These are phyloP conservation scores for Ptiloglossa arizonensis DNA, from an alignment of 1,140 invertebrate species.

Conservation along the genomic window DNA sequence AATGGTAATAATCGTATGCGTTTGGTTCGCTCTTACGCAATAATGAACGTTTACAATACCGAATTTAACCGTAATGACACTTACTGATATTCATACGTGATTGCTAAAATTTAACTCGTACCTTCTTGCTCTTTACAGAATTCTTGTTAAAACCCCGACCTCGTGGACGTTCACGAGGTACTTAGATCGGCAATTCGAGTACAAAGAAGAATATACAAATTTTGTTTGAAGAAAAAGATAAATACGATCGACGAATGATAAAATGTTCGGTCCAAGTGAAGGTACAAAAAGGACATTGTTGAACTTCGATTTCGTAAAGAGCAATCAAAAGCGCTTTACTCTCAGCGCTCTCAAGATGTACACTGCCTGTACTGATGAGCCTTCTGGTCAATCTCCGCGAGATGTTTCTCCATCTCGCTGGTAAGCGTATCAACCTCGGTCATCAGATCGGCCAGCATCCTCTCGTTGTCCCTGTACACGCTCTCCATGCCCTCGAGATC, in stretches of 20 bases:
- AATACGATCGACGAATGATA: background rate
- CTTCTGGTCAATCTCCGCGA: conserved; percentile 74
- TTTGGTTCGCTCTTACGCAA: background rate
- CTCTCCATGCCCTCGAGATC: conserved; percentile 85
- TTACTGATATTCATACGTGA: background rate
- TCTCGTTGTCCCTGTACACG: conserved; percentile 79
- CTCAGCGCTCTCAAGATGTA: conserved; percentile 56
- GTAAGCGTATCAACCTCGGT: conserved; percentile 73
- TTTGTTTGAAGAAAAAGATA: background rate
- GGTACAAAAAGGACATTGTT: background rate
- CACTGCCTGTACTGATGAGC: conserved; percentile 75
- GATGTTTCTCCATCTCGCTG: conserved; percentile 71
- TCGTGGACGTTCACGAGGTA: background rate
- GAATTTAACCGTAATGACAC: background rate
- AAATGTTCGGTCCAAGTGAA: background rate
- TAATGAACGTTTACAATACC: background rate
- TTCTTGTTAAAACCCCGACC: background rate
- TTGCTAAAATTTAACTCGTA: too few relatives aligned
- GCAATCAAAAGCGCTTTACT: background rate
- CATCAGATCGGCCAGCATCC: conserved; percentile 72
- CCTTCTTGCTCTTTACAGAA: too few relatives aligned
- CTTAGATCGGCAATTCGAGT: background rate
- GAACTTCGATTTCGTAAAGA: too few relatives aligned
- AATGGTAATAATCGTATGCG: background rate
- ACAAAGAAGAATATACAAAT: background rate